Base-by-base conservation (phyloP, 2,888 invertebrate species). In the Copidosoma aretas region DNA sequence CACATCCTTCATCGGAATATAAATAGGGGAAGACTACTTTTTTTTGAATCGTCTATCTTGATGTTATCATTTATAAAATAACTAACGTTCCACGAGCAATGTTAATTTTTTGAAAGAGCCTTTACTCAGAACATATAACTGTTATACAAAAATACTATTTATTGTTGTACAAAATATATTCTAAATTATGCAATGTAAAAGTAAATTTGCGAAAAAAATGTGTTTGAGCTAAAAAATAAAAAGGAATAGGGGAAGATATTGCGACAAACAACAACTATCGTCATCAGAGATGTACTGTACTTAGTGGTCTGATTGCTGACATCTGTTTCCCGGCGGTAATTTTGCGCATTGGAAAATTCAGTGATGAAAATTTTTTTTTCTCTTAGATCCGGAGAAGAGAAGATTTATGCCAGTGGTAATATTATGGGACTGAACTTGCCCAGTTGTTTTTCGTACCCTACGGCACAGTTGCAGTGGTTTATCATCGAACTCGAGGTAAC, bases 381-480 rank as follows among this genome's bases (percentile, higher is more conserved):
- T n/a, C n/a, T n/a, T n/a, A n/a, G n/a, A n/a, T n/a, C n/a, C n/a
- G 86, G 86, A 1, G 84, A 85, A 75, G 84, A 84, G 75, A 81
- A 84, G 71, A 82, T 85, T 72, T 86, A 87, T 77, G 84, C 85
- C 75, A 84, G 82, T 63, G 86, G 86, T 54, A 86, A 87, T 73
- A 81, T 85, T 68, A 81, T 87, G 58, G 83, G 84, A 71, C 77
- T 87, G 71, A 87, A 87, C 79, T 87, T 87, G 78, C 86, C 86
- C 22, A 86, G 86, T 53, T 85, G 83, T 62, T 84, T 82, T 74
- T 86, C 87, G 54, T 84, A 83, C 76, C 87, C 87, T 32, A 81
- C 85, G 4, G 86, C 87, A 15, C 77, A 79, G 52, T 80, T 87
- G 64, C 82, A 83, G 66, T 87, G 87, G 87, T 86, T 82, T 80